These are phyloP conservation scores for Coenonympha glycerion DNA, from an alignment of 2,888 invertebrate genomes.

Conservation along the genomic window DNA sequence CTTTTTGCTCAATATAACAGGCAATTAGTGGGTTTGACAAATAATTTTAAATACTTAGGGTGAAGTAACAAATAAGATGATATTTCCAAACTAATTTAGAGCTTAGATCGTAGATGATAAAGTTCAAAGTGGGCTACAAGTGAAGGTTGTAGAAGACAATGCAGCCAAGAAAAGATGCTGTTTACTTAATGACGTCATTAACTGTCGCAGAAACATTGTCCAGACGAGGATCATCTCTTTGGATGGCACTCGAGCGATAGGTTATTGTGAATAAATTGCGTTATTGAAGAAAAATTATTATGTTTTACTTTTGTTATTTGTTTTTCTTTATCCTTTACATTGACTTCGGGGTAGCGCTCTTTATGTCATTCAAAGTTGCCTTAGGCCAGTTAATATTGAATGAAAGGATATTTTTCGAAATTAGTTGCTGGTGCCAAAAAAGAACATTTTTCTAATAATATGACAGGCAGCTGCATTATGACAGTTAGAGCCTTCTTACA, in stretches of 20 bases:
- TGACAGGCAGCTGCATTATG: no score
- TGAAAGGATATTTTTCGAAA: no score
- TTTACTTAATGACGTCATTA: constrained; percentile 66
- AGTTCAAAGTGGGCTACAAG: constrained; percentile 18
- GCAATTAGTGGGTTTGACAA: constrained; percentile 63
- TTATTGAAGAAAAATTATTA: constrained; percentile 9
- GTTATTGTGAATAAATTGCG: constrained; percentile 24
- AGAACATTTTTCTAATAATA: no score
- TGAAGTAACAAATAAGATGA: constrained; percentile 33
- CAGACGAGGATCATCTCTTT: constrained; percentile 48
- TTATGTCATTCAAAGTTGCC: no score
- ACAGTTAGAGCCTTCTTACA: no score
- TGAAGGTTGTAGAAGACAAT: constrained; percentile 43
- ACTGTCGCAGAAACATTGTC: constrained; percentile 45
- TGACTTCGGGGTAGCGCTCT: neutral
- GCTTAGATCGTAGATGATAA: constrained; percentile 10
- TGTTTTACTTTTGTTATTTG: neutral
- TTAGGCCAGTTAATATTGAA: no score
- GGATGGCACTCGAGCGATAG: constrained; percentile 32
- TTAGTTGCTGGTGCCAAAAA: no score
- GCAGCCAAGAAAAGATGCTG: constrained; percentile 51
- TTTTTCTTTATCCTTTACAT: neutral
- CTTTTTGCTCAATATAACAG: constrained; percentile 44
- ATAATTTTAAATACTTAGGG: constrained; percentile 52
- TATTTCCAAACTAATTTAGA: constrained; percentile 22